Evolutionary conservation across 2,888 invertebrate species (phyloP), one percentile per base, ranked within the genome.

Genomic region (Alcis repandata): DNA sequence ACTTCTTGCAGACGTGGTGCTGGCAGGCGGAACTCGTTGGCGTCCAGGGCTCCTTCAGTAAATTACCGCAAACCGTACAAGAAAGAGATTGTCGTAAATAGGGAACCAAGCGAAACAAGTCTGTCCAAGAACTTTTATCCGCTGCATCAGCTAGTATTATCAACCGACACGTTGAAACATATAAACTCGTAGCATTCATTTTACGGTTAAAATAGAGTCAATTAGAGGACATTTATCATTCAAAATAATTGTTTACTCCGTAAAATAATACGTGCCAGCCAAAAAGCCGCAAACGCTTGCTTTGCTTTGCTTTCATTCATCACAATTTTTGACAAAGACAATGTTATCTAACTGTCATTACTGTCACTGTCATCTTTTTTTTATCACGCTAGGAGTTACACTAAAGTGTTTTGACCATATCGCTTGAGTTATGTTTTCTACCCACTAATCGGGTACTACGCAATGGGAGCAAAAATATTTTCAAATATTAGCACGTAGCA

Each of bases 11-110:
- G 41, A 98, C 97, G 90, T 97, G 97, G 89, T 98, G 98, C 86
- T 97, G 97, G 89, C 98, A 98, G 70, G 95, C 95, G 3, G 95
- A 95, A 76, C 95, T 95, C 19, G 95, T 95, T 15, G 98, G 97
- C 38, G 97, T 96, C 82, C 96, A 96, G 7, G 98, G 98, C 82
- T 97, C 96, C 74, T 96, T 95, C 62, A 98, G 89, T 73, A 98
- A 94, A 83, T 96, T 96, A 68, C 96, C 96, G 88, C 98, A 98
- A 60, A 98, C 98, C 62, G 97, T 97, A 91, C 98, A 98, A 75
- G 97, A 97, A 78, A 98, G 94, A 70, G 97, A 96, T 86, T 97
- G 97, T 64, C 98, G 95, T 82, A 98, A 94, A 90, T 97, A 97
- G 6, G 97, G 97, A 76, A 98, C 95, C 79, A 97, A 95, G 77